phyloP scores from a whole-genome alignment of 1,140 invertebrate species.

The Trichogramma pretiosum region DNA sequence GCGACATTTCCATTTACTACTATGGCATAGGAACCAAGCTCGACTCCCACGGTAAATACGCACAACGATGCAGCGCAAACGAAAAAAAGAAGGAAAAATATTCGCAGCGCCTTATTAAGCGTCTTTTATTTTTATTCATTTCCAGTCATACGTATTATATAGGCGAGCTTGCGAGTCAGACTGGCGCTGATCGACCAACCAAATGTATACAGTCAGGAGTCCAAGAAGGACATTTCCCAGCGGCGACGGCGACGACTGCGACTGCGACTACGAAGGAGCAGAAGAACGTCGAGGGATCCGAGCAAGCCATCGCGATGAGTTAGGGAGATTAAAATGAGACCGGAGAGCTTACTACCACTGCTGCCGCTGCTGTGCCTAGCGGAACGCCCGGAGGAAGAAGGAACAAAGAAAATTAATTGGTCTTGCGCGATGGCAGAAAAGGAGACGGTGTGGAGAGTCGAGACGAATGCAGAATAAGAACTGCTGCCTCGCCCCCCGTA shows the following conservation, averaged over 20 bases:
- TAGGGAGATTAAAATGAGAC: conserved; percentile 16
- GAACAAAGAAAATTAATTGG: conserved; percentile 22
- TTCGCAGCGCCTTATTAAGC: too few species aligned
- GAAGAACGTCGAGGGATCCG: neutral
- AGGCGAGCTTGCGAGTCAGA: too few species aligned
- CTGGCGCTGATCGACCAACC: neutral
- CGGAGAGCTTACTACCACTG: neutral
- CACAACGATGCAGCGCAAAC: conserved; percentile 18
- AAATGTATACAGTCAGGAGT: too few species aligned
- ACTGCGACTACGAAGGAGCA: too few species aligned
- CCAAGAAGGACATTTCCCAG: neutral
- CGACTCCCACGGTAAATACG: too few species aligned
- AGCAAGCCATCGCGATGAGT: conserved; percentile 13
- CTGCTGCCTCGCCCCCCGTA: too few species aligned
- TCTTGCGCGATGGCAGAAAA: conserved; percentile 9
- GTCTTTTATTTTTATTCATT: too few species aligned
- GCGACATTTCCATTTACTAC: conserved; percentile 28
- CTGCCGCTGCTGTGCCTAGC: too few species aligned
- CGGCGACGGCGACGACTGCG: too few species aligned
- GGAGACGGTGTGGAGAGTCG: neutral
- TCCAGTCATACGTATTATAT: too few species aligned
- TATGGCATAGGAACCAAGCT: conserved; percentile 27
- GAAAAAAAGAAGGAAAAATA: neutral
- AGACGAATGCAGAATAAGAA: neutral
- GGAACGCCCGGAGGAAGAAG: conserved; percentile 5